Evolutionary conservation across 2,113 vertebrate genomes (phyloP).

Genomic region (Ptyas mucosa): DNA sequence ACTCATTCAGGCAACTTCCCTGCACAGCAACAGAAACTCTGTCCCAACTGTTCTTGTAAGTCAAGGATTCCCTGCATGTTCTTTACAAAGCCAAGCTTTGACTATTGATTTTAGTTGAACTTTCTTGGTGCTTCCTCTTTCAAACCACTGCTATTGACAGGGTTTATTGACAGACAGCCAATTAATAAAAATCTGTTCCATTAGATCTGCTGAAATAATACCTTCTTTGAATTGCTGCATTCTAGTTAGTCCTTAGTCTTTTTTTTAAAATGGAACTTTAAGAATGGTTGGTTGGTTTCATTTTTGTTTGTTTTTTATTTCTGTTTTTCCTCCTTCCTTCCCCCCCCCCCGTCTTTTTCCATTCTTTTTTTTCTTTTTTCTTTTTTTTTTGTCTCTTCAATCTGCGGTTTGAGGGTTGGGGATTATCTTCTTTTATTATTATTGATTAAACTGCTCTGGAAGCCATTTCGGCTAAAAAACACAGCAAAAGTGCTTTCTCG

Average conservation of each 20-base stretch:
- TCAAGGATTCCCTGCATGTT: not conserved
- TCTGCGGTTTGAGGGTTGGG: not conserved
- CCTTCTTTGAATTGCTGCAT: not conserved
- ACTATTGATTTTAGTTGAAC: not conserved
- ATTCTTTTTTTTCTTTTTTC: not conserved
- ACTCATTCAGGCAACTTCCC: not conserved
- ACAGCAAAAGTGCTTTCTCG: not conserved
- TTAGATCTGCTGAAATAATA: not conserved
- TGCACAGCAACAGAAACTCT: not conserved
- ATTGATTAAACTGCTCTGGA: not conserved
- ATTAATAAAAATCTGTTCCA: not conserved
- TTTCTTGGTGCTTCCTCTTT: not conserved
- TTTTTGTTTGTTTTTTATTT: not conserved
- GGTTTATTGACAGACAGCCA: not conserved
- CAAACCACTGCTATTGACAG: not conserved
- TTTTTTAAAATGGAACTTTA: not conserved
- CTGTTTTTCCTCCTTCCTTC: not conserved
- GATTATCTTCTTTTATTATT: not conserved
- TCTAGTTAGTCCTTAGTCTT: not conserved
- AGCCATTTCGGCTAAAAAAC: not conserved
- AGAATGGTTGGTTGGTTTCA: not conserved
- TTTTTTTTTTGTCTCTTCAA: not conserved
- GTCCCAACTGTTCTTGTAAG: not conserved
- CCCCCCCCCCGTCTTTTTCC: not conserved
- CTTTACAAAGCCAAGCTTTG: not conserved